Base-by-base conservation (phyloP, 2,888 invertebrate species). In the Argyresthia albistria region DNA sequence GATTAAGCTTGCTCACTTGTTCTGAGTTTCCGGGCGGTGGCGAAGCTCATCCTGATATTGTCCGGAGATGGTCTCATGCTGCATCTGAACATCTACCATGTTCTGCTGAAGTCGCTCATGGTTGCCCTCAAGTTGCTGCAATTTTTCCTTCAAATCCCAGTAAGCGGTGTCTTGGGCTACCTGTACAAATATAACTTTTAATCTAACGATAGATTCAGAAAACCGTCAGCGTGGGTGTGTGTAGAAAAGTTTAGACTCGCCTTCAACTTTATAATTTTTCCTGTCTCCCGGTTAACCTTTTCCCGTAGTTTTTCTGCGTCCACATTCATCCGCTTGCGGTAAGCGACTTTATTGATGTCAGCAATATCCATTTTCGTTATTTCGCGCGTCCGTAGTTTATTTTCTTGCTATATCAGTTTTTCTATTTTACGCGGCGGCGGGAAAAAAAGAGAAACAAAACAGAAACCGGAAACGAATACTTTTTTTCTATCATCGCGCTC, bases 41-140 rank as follows among this genome's bases (percentile, higher is more conserved):
- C 80, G 67, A 51, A 81, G 64, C 56, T 84, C 84, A 3, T 76
- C 73, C 62, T 80, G 75, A 60, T 77, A 76, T 56, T 71, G 71
- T 2, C 74, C 73, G 35, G 82, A 82, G 52, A 77, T 64, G 15
- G 73, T 65, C 59, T 83, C 84, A 59, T 79, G 66, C 63, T 83
- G 76, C 84, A 83, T 83, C 63, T 84, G 83, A 36, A 80, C 68
- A 14, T 81, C 76, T 46, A 83, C 64, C 80, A 84, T 80, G 61
- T 84, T 84, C 60, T 74, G 78, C 58, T 81, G 82, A 50, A 83
- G 69, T 0, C 75, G 69, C 63, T 81, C 84, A 61, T 76, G 77
- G 59, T 76, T 74, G 50, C 66, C 69, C 56, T 76, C 71, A 36
- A 75, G 62, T 55, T 76, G 73, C 36, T 73, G 69, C 47, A 80